A percentile compares a stretch with the other conserved stretches of the same genome.
phyloP scores from a whole-genome alignment of 2,888 invertebrate species.

The Hemaris fuciformis region DNA sequence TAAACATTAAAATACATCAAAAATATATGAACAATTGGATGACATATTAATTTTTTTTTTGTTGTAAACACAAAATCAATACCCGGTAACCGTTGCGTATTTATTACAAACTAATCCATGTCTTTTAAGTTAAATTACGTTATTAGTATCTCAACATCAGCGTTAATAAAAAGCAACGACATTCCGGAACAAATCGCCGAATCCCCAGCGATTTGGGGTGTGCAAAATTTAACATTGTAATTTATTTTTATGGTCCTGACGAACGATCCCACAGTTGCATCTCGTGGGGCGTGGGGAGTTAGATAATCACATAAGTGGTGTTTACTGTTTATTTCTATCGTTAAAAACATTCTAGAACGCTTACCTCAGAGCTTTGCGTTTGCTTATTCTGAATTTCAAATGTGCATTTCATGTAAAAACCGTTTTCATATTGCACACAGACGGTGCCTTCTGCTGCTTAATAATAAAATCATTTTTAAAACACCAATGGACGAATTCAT shows the following conservation, averaged over 20 bases:
- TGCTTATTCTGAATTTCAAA: background rate
- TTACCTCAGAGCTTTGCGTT: background rate
- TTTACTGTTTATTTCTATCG: constrained; percentile 45
- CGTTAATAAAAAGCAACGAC: constrained; percentile 65
- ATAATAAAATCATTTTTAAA: background rate
- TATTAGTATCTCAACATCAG: constrained; percentile 49
- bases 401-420: constrained; percentile 3
- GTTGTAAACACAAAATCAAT: too few relatives aligned
- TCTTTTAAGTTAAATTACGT: constrained; percentile 35
- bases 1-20: too few relatives aligned
- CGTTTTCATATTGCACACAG: constrained; percentile 2
- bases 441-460: background rate
- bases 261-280: constrained; percentile 49
- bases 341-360: constrained; percentile 8
- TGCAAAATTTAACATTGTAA: constrained; percentile 77
- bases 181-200: constrained; percentile 65
- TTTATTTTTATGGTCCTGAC: constrained; percentile 74
- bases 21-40: too few relatives aligned
- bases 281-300: constrained; percentile 55
- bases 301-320: constrained; percentile 63
- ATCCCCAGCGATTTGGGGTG: constrained; percentile 68
- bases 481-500: background rate
- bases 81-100: background rate
- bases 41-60: too few relatives aligned
- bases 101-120: constrained; percentile 21